These are phyloP conservation scores for Caretta caretta DNA, from an alignment of 2,113 vertebrate species.

Conservation along the genomic window DNA sequence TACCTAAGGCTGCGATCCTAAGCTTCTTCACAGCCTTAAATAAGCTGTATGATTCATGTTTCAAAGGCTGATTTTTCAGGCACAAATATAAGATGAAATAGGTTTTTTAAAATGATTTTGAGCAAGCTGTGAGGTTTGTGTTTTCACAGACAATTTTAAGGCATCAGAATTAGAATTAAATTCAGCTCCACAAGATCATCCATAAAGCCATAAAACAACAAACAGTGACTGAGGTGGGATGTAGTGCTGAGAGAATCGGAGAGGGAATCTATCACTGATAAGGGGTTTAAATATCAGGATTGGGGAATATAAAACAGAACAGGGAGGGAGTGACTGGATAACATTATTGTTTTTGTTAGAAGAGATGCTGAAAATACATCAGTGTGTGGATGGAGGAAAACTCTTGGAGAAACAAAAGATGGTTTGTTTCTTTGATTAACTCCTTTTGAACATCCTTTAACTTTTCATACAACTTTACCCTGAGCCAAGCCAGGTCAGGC, in stretches of 20 bases:
- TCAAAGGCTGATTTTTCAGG: neutral
- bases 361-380: neutral
- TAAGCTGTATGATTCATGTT: neutral
- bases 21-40: slow-evolving; percentile 16
- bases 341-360: neutral
- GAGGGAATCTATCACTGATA: neutral
- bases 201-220: neutral
- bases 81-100: slow-evolving; percentile 12
- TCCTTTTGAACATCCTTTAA: neutral
- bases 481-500: neutral
- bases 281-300: neutral
- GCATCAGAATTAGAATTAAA: neutral
- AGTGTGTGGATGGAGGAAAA: neutral
- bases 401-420: neutral
- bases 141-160: neutral
- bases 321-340: neutral
- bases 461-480: neutral
- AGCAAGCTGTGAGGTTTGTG: neutral
- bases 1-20: neutral
- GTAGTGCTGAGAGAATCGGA: neutral
- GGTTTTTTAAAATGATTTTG: neutral
- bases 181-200: neutral
- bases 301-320: neutral
- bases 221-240: neutral
- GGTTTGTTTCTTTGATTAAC: neutral